These are phyloP conservation scores for Brachyalestes nurse DNA, from an alignment of 2,797 vertebrate genomes.

Conservation along the genomic window DNA sequence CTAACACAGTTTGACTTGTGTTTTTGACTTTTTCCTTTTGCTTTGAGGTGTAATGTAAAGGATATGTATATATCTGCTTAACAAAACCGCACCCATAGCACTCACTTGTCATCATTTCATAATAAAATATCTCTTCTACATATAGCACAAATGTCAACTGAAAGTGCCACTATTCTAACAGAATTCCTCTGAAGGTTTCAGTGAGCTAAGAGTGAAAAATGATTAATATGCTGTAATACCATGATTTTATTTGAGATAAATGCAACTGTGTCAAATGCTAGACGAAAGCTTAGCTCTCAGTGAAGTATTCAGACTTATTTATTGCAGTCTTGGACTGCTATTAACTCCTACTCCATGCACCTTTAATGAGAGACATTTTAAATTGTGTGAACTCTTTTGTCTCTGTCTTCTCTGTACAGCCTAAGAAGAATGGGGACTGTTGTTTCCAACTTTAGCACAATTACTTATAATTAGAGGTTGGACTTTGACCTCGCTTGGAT, in stretches of 20 bases:
- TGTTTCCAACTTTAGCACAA: neutral
- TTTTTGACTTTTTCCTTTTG: too few species aligned
- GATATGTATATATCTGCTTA: too few species aligned
- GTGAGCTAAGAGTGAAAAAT: too few species aligned
- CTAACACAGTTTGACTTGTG: too few species aligned
- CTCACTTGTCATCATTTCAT: too few species aligned
- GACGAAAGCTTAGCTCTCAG: neutral
- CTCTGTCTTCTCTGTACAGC: neutral
- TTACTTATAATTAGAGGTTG: slow-evolving; percentile 20
- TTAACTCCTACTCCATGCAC: slow-evolving; percentile 9
- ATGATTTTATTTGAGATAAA: too few species aligned
- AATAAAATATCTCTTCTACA: too few species aligned
- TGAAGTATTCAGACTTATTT: slow-evolving; percentile 14
- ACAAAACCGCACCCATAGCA: too few species aligned
- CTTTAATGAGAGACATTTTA: slow-evolving; percentile 18
- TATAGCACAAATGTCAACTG: too few species aligned
- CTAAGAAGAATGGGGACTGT: slow-evolving; percentile 4
- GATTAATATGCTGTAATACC: too few species aligned
- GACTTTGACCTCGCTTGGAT: slow-evolving; percentile 12
- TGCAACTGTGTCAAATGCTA: neutral
- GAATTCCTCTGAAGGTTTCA: neutral
- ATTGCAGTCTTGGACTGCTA: neutral
- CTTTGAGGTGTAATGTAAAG: too few species aligned
- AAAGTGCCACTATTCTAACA: neutral
- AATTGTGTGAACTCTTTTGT: neutral